These are phyloP conservation scores for Lytechinus pictus DNA, from an alignment of 35 echinoderm and acorn worm species.

Conservation along the genomic window DNA sequence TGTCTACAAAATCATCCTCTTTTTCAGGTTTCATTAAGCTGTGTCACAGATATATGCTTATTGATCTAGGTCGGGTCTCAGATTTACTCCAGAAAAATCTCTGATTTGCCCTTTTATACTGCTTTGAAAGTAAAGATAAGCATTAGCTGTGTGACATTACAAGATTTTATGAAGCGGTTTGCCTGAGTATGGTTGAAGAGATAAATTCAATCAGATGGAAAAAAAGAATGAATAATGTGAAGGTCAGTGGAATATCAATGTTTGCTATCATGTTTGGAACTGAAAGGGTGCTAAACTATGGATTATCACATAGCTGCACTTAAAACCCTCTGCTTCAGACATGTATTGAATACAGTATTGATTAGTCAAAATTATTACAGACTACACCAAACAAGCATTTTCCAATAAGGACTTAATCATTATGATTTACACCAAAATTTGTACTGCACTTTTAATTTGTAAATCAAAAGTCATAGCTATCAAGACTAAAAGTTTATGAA, in stretches of 20 bases:
- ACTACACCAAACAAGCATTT: too few relatives aligned
- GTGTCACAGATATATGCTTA: background rate
- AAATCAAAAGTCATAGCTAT: too few relatives aligned
- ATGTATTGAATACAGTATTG: too few relatives aligned
- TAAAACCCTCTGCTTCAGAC: too few relatives aligned
- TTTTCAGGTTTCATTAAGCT: background rate
- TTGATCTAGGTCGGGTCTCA: background rate
- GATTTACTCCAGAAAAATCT: background rate
- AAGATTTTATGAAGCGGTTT: background rate
- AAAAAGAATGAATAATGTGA: background rate
- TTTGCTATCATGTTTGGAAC: background rate
- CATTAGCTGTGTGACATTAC: background rate
- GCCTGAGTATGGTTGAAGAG: background rate
- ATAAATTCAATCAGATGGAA: background rate
- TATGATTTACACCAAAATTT: too few relatives aligned
- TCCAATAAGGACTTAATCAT: too few relatives aligned
- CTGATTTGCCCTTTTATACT: background rate
- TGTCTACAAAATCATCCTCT: background rate
- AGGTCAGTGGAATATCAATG: background rate
- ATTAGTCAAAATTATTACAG: too few relatives aligned
- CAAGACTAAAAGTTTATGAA: too few relatives aligned
- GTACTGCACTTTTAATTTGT: too few relatives aligned
- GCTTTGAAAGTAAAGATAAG: background rate
- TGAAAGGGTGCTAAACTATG: too few relatives aligned
- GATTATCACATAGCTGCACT: too few relatives aligned